Conservation (phyloP, 2,888 invertebrate genomes). For the Philopedon plagiatum region DNA sequence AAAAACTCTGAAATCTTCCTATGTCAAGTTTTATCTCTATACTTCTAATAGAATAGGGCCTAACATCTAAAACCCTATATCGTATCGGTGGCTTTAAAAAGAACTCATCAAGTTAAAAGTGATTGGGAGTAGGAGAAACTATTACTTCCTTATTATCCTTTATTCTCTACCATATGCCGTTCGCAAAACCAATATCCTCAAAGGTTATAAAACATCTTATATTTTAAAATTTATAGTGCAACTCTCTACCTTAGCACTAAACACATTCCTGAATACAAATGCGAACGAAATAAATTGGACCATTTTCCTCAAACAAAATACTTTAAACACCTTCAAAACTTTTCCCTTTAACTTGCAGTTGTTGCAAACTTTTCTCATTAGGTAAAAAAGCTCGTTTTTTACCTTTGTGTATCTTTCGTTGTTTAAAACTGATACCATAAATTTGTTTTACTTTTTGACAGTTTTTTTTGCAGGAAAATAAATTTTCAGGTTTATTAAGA, state of each 20-base stretch:
- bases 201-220: neutral
- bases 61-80: no score
- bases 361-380: slow-evolving; percentile 47
- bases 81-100: no score
- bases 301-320: slow-evolving; percentile 31
- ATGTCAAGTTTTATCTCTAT: no score
- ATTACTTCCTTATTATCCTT: no score
- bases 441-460: slow-evolving; percentile 31
- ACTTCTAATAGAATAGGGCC: no score
- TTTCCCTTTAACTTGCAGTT: slow-evolving; percentile 33
- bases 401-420: slow-evolving; percentile 39
- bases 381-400: slow-evolving; percentile 42
- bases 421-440: slow-evolving; percentile 40
- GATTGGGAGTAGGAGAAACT: no score
- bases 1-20: no score
- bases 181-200: no score
- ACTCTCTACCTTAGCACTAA: neutral
- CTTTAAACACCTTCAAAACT: slow-evolving; percentile 35
- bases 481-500: neutral
- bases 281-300: slow-evolving; percentile 24
- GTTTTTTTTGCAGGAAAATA: slow-evolving; percentile 12
- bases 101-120: no score
- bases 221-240: neutral
- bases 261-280: slow-evolving; percentile 11
- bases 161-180: no score